A percentile compares a stretch with the other conserved stretches of the same genome.
Evolutionary conservation across 2,888 invertebrate genomes (phyloP).

Genomic region (Lymantria dispar): DNA sequence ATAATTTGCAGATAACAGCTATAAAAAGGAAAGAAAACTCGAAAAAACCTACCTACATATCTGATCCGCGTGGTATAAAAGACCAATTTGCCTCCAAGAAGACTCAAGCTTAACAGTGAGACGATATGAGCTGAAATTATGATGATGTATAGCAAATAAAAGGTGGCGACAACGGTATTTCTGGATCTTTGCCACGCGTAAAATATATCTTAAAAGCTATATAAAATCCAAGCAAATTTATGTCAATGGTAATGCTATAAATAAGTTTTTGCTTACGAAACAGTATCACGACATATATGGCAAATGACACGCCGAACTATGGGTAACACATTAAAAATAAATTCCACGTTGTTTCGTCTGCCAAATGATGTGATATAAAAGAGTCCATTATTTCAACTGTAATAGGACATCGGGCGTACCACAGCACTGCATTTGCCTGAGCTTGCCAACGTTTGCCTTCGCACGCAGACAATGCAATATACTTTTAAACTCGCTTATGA

Average conservation of each 20-base stretch:
- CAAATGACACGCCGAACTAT: slow-evolving; percentile 12
- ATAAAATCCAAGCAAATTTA: too few relatives aligned
- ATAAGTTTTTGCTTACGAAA: neutral
- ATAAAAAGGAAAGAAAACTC: too few relatives aligned
- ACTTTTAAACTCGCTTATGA: neutral
- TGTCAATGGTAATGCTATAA: too few relatives aligned
- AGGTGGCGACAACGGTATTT: too few relatives aligned
- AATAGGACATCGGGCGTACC: slow-evolving; percentile 40
- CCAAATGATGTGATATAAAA: slow-evolving; percentile 25
- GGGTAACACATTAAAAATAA: slow-evolving; percentile 10
- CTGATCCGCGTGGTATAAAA: too few relatives aligned
- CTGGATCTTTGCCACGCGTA: too few relatives aligned
- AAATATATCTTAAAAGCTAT: neutral
- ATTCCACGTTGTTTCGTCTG: slow-evolving; percentile 16
- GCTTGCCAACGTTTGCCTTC: slow-evolving; percentile 6
- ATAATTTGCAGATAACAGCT: too few relatives aligned
- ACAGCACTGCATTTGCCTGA: slow-evolving; percentile 20
- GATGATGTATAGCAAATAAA: too few relatives aligned
- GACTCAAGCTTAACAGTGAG: too few relatives aligned
- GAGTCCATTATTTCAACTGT: slow-evolving; percentile 32
- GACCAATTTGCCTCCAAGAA: too few relatives aligned
- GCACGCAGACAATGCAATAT: neutral
- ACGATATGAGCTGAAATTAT: too few relatives aligned
- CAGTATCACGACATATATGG: slow-evolving; percentile 23
- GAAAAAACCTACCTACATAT: too few relatives aligned